Conservation (phyloP, 2,113 vertebrate species). For the Oncorhynchus clarkii region DNA sequence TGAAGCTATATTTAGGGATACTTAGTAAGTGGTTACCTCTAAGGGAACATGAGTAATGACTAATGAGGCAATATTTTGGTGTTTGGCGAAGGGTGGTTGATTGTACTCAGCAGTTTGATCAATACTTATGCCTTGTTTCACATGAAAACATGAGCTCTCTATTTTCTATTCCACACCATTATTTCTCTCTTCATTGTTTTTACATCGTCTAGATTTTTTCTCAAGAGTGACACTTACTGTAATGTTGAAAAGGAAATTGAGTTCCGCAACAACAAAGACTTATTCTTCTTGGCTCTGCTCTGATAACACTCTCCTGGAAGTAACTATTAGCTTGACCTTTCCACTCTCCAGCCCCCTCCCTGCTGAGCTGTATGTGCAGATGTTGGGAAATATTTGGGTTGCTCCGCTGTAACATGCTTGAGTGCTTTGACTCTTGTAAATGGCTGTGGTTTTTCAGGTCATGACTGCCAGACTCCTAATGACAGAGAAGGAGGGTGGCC, state of each 20-base stretch:
- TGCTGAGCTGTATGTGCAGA: constrained; percentile 3
- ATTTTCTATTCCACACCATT: no score
- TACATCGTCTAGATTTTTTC: no score
- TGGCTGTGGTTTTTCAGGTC: constrained; percentile 1
- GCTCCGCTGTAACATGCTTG: neutral
- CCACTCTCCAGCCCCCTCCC: constrained; percentile 15
- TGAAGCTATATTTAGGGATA: constrained; percentile 17
- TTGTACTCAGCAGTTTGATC: no score
- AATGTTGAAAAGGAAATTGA: no score
- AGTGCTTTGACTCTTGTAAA: neutral
- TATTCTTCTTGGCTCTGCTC: neutral
- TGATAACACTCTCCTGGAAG: constrained; percentile 10
- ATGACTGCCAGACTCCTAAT: constrained; percentile 22
- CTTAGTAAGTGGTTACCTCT: constrained; percentile 13
- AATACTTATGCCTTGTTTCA: no score
- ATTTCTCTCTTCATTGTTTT: no score
- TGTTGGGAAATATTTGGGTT: constrained; percentile 22
- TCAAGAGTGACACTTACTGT: no score
- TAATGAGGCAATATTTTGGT: no score
- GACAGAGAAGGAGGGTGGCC: constrained; percentile 11
- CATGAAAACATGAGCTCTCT: no score
- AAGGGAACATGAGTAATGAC: no score
- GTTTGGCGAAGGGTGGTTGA: no score
- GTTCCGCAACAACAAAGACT: no score
- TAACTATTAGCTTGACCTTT: constrained; percentile 14